A percentile compares a stretch with the other conserved stretches of the same genome.
These are phyloP conservation scores for Oncorhynchus mykiss DNA, from an alignment of 2,113 vertebrate genomes.

Conservation along the genomic window DNA sequence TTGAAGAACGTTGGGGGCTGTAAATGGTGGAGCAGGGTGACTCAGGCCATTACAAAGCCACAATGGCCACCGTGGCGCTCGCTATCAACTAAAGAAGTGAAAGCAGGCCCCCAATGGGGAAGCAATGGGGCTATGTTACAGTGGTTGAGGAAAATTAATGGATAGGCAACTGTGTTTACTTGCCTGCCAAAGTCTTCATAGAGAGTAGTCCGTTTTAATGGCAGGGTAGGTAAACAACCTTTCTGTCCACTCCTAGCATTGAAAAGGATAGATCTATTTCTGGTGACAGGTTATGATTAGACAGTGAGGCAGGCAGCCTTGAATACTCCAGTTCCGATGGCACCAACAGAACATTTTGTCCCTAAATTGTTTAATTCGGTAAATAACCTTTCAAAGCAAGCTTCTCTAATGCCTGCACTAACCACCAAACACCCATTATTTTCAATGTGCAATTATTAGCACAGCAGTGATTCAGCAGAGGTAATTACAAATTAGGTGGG, in stretches of 20 bases:
- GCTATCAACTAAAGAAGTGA: neutral
- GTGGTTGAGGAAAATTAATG: conserved; percentile 7
- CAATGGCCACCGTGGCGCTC: neutral
- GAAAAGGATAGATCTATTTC: neutral
- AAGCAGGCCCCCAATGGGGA: neutral
- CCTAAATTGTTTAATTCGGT: neutral
- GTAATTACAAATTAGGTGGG: neutral
- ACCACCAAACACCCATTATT: conserved; percentile 1
- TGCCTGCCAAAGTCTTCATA: neutral
- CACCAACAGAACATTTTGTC: neutral
- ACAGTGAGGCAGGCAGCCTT: neutral
- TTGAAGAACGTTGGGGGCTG: neutral
- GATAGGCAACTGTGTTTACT: conserved; percentile 12
- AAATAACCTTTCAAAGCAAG: conserved; percentile 1
- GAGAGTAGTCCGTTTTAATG: neutral
- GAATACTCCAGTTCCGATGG: neutral
- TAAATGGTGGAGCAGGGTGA: neutral
- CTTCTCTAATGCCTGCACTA: neutral
- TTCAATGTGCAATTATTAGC: conserved; percentile 2
- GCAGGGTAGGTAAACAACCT: neutral
- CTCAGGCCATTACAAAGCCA: neutral
- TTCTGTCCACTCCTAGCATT: neutral
- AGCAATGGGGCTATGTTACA: neutral
- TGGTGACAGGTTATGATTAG: neutral
- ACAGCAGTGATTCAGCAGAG: neutral